Evolutionary conservation across 1,140 invertebrate species (phyloP), one percentile per base, ranked within the genome.

Genomic region (Eulimnadia texana): DNA sequence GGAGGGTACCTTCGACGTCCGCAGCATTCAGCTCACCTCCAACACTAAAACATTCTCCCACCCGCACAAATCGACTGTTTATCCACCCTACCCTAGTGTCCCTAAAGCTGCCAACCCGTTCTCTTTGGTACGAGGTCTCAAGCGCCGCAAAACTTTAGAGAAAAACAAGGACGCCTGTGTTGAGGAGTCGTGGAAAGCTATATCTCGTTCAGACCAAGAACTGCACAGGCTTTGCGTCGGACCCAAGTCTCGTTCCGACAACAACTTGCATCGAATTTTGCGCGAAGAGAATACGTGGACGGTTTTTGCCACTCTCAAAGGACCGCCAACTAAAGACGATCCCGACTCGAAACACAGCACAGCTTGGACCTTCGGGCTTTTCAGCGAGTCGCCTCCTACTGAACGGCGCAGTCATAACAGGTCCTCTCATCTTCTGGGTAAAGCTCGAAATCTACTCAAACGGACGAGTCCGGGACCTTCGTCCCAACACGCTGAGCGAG

Each of bases 241-340:
- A 49, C 66, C 66, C 3, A 72, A 72, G 60, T 71, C 70, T 23
- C 71, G 72, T 62, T 71, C 70, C 2, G 72, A 73, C 64, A 71
- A 73, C 65, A 70, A 65, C 59, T 64, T 73, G 3, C 68, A 73
- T 60, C 66, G 67, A 50, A 66, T 72, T 28, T 65, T 66, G 24
- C 64, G 67, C 1, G 60, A 66, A 1, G 60, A 60, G n/a, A 63
- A 63, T 19, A 53, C 62, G 0, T 61, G 60, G 20, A 61, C 61
- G 11, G 58, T 60, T 16, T 58, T 55, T 22, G 58, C 64, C 10
- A 60, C 54, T 11, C 56, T 65, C 55, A 47, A 56, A 52, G 20
- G 51, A 50, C 63, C 64, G 53, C 59, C 50, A 50, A 63, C 50
- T 23, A 63, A 53, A 49, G 47, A 59, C 22, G 65, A 65, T 64